Percentiles rank a stretch among this genome's conserved stretches.
Evolutionary conservation across 2,113 vertebrate genomes (phyloP).

Genomic region (Chaenogobius annularis): DNA sequence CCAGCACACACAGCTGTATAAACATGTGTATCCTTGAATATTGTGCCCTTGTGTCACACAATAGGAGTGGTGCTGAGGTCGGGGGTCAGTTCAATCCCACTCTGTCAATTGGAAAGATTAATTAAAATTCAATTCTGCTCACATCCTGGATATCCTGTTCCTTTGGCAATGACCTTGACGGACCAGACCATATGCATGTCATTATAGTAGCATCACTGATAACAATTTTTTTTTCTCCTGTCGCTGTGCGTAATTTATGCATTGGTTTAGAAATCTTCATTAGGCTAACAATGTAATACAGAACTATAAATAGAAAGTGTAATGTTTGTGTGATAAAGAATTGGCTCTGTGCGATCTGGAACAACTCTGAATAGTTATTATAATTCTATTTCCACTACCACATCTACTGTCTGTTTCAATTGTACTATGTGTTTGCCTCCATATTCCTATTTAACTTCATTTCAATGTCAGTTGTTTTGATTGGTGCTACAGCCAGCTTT

Average conservation of each 20-base stretch:
- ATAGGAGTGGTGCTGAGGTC: constrained; percentile 39
- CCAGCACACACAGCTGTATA: constrained; percentile 14
- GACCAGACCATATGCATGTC: constrained; percentile 31
- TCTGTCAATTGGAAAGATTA: constrained; percentile 63
- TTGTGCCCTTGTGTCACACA: constrained; percentile 40
- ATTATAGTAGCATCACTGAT: constrained; percentile 35
- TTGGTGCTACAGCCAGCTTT: neutral
- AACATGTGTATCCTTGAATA: constrained; percentile 27
- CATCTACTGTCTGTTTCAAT: neutral
- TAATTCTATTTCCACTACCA: constrained; percentile 7
- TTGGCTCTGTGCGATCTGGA: constrained; percentile 4
- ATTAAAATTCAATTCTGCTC: constrained; percentile 65
- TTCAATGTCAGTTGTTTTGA: neutral
- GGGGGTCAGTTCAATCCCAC: constrained; percentile 61
- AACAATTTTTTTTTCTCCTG: constrained; percentile 23
- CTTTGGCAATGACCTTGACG: constrained; percentile 63
- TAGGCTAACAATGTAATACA: constrained; percentile 38
- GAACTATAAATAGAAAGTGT: constrained; percentile 47
- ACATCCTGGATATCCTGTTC: constrained; percentile 57
- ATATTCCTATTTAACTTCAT: neutral
- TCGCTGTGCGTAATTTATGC: constrained; percentile 36
- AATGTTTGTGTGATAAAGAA: constrained; percentile 34
- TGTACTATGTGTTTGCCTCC: neutral
- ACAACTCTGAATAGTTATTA: constrained; percentile 15
- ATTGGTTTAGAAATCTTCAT: constrained; percentile 42